Evolutionary conservation across 2,113 vertebrate species (phyloP).

Genomic region (Lepidothrix coronata): DNA sequence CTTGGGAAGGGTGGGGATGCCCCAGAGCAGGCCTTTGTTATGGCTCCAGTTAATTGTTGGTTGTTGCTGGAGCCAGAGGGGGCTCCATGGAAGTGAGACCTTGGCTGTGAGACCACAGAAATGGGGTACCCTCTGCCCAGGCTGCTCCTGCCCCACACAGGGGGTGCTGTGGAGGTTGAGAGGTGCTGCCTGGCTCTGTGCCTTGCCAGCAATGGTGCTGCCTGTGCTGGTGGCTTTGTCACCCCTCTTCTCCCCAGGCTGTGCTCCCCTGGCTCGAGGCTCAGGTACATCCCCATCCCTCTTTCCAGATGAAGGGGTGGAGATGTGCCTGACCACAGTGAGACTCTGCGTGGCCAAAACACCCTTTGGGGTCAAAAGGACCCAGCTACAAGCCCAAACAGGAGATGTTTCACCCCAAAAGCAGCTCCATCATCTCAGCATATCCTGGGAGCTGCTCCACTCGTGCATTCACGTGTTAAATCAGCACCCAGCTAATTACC

Average conservation of each 20-base stretch:
- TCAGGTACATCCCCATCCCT: neutral
- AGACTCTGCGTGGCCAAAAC: rapidly evolving
- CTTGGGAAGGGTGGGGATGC: neutral
- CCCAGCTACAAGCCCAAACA: neutral
- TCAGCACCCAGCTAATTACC: neutral
- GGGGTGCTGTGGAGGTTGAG: neutral
- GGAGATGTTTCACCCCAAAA: neutral
- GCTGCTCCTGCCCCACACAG: rapidly evolving
- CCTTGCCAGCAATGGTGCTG: neutral
- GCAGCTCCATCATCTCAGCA: neutral
- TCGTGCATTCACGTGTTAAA: rapidly evolving
- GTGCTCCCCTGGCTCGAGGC: neutral
- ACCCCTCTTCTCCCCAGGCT: neutral
- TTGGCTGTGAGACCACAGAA: neutral
- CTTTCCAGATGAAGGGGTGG: neutral
- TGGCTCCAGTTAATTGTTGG: neutral
- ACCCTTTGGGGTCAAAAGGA: no score
- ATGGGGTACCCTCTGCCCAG: neutral
- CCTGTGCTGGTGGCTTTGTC: neutral
- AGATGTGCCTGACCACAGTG: neutral
- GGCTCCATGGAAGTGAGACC: rapidly evolving
- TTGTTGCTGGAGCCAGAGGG: neutral
- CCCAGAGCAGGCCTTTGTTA: neutral
- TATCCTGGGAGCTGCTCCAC: neutral
- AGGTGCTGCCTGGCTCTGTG: rapidly evolving